Evolutionary conservation across 2,797 vertebrate genomes (phyloP).

Genomic region (Pagetopsis macropterus): DNA sequence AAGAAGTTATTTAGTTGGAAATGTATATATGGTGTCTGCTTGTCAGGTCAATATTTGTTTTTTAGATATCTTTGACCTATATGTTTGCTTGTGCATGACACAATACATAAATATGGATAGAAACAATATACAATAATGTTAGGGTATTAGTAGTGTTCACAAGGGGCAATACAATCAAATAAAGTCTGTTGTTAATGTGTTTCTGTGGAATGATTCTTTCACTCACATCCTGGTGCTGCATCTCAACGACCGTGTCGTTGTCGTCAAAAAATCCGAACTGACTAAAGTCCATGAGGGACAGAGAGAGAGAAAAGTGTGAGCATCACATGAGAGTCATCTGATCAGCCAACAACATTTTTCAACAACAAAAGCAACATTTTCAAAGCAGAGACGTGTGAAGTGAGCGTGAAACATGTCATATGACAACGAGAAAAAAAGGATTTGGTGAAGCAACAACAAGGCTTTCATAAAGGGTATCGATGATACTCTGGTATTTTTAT

Average conservation of each 20-base stretch:
- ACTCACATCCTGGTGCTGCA: conserved; percentile 89
- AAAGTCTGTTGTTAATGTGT: neutral
- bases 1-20: neutral
- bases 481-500: neutral
- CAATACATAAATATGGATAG: neutral
- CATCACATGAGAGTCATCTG: conserved; percentile 54
- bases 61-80: neutral
- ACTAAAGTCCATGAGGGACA: conserved; percentile 69
- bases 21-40: neutral
- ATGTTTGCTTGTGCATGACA: neutral
- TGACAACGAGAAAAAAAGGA: neutral
- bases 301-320: conserved; percentile 2
- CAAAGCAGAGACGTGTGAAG: neutral
- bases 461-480: neutral
- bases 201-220: neutral
- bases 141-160: neutral
- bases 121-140: neutral
- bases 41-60: neutral
- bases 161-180: neutral
- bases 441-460: no score
- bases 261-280: conserved; percentile 92
- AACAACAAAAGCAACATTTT: neutral
- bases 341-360: neutral
- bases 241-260: conserved; percentile 90
- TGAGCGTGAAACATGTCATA: neutral